These are phyloP conservation scores for Hyalella azteca DNA, from an alignment of 2,888 invertebrate species.

Conservation along the genomic window DNA sequence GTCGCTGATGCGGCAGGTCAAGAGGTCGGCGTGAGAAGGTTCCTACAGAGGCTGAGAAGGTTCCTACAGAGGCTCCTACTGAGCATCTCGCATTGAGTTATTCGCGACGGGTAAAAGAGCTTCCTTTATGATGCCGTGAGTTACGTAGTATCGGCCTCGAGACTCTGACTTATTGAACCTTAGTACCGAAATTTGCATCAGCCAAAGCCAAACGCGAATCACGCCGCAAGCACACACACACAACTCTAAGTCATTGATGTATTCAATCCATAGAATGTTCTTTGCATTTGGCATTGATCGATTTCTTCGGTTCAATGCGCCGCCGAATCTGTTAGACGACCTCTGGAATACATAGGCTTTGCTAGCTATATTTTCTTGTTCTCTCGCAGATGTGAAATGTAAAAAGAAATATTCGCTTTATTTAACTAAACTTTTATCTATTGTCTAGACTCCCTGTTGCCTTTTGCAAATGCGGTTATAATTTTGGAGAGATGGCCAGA, in stretches of 20 bases:
- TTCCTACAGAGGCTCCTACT: constrained; percentile 34
- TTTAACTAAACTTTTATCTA: no score
- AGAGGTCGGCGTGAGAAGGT: constrained; percentile 16
- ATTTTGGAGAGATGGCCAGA: no score
- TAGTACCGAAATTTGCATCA: constrained; percentile 18
- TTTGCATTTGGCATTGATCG: neutral
- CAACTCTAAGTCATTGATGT: constrained; percentile 13
- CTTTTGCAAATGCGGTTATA: no score
- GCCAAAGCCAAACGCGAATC: neutral
- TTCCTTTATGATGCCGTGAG: constrained; percentile 34
- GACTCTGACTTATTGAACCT: constrained; percentile 29
- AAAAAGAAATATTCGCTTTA: no score
- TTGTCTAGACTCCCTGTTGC: no score
- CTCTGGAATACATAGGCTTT: no score
- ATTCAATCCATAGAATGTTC: neutral
- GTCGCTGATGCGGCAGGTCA: neutral
- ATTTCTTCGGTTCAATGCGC: constrained; percentile 14
- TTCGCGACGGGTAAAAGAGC: neutral
- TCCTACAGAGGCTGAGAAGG: constrained; percentile 33
- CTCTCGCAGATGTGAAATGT: no score
- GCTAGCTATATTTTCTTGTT: no score
- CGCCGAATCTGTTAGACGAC: no score
- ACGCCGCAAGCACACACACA: constrained; percentile 7
- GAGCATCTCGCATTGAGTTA: constrained; percentile 10
- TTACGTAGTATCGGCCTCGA: constrained; percentile 22